Percentiles rank a stretch among this genome's conserved stretches.
phyloP scores from a whole-genome alignment of 2,113 vertebrate genomes.

The Apaloderma vittatum region DNA sequence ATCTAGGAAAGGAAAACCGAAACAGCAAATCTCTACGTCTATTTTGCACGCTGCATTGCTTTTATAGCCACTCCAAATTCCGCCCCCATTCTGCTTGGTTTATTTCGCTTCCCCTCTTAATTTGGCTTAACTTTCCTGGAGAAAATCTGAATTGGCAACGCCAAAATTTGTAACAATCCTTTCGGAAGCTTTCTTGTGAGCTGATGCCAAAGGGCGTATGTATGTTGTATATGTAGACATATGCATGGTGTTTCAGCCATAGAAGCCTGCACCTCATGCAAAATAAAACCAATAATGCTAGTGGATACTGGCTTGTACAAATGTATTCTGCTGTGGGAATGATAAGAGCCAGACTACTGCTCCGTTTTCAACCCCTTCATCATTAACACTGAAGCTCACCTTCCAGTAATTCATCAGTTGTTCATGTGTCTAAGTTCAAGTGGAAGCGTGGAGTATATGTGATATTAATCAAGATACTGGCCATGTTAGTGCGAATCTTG shows the following conservation, averaged over 20 bases:
- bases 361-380: background rate
- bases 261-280: background rate
- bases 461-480: background rate
- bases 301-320: background rate
- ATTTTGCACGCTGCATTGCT: background rate
- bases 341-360: background rate
- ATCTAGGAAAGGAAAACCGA: background rate
- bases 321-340: background rate
- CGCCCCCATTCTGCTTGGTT: background rate
- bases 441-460: background rate
- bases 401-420: background rate
- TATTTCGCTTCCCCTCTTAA: background rate
- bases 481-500: background rate
- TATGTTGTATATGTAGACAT: background rate
- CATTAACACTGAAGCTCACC: background rate
- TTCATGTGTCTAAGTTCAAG: background rate
- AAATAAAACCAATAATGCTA: background rate
- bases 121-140: background rate
- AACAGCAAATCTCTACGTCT: fast-evolving
- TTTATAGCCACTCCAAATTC: background rate
- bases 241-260: background rate
- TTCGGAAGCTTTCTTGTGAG: background rate
- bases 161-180: background rate
- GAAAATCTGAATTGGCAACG: background rate
- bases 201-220: background rate